Evolutionary conservation across 2,888 invertebrate genomes (phyloP), one percentile per base, ranked within the genome.

Genomic region (Drosophila parthenogenetica): DNA sequence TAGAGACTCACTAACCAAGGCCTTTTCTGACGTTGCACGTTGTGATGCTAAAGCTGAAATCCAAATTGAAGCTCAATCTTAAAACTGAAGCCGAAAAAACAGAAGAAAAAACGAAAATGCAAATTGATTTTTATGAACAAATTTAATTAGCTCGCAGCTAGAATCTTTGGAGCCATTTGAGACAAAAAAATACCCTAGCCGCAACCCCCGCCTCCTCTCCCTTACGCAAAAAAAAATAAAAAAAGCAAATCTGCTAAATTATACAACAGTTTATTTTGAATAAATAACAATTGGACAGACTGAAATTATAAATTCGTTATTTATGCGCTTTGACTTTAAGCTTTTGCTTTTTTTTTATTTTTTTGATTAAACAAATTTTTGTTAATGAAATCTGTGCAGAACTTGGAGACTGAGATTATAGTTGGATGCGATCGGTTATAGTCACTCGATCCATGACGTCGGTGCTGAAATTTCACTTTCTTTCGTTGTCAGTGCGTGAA

Each of bases 121-220:
- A 89, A 89, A 89, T 89, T 88, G 84, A 85, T 82, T 89, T 86
- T 76, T 74, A 83, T 83, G 81, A 83, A 89, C 85, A 89, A 87
- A 89, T 89, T 89, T 89, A 89, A 89, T 89, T 89, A 89, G 87
- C 87, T 89, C 87, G 84, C 72, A 87, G 87, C 89, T 79, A 89
- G 88, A 87, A 81, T 79, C 72, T 74, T 74, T 68, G 53, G 22
- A 32, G 58, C 50, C 61, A 40, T 46, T 40, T 19, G 25, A 51
- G 59, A 69, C 43, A 67, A 59, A 51, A 42, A 40, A 13, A 17
- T 29, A 48, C 59, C 39, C 11, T 10, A 32, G 32, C 22, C 29
- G 8, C 2, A 29, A 2, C 29, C 29, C 29, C 29, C 29, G 2
- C 5, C 29, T 29, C 29, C 2, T 22, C 2, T 8, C 25, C 29